phyloP scores from a whole-genome alignment of 2,113 vertebrate species.

The Phalacrocorax pelagicus region DNA sequence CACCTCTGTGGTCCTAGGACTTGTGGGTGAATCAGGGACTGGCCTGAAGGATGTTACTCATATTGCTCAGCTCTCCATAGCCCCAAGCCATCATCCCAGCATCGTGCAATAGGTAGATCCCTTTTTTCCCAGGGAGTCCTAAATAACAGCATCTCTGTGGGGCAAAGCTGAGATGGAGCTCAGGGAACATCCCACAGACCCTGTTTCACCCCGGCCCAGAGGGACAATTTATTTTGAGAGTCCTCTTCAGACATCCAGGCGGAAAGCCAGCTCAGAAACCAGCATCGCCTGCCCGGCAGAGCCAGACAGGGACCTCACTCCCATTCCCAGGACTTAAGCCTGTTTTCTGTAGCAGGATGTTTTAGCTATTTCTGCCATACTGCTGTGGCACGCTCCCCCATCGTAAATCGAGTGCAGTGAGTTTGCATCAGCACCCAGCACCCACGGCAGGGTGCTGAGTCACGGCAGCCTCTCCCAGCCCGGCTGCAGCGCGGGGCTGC shows the following conservation, averaged over 20 bases:
- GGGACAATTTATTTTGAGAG: background rate
- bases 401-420: rapidly evolving
- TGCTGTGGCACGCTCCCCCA: background rate
- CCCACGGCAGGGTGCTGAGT: background rate
- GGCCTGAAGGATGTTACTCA: rapidly evolving
- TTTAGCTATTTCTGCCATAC: background rate
- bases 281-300: background rate
- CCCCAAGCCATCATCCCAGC: background rate
- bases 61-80: background rate
- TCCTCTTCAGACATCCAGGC: background rate
- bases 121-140: background rate
- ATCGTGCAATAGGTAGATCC: background rate
- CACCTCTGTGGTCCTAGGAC: background rate
- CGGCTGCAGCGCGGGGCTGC: background rate
- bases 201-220: background rate
- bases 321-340: background rate
- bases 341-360: background rate
- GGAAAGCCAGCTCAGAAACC: background rate
- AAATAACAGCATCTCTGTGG: background rate
- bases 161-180: background rate
- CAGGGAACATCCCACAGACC: rapidly evolving
- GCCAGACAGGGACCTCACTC: rapidly evolving
- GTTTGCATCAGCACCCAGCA: background rate
- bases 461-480: background rate
- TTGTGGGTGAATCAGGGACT: background rate